Percentiles rank a stretch among this genome's conserved stretches.
Evolutionary conservation across 2,888 invertebrate genomes (phyloP).

Genomic region (Cataglyphis cursor): DNA sequence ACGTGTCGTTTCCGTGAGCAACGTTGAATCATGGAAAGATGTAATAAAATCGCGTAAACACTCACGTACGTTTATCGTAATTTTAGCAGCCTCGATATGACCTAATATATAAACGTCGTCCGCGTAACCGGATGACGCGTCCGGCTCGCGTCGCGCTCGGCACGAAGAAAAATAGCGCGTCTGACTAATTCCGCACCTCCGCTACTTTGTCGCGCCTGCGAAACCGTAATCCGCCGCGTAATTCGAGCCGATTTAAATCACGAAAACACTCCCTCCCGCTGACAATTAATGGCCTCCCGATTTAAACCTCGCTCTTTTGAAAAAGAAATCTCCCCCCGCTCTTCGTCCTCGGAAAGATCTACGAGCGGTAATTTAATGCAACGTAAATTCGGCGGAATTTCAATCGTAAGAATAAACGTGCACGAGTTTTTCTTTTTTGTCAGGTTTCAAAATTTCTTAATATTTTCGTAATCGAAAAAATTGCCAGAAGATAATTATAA

Average conservation of each 20-base stretch:
- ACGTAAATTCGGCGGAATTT: background rate
- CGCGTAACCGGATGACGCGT: conserved; percentile 69
- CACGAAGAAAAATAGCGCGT: conserved; percentile 71
- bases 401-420: background rate
- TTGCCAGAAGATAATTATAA: background rate
- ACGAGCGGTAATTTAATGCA: background rate
- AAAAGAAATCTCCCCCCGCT: background rate
- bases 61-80: conserved; percentile 60
- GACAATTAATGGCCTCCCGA: conserved; percentile 22
- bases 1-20: conserved; percentile 1
- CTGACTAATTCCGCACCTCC: conserved; percentile 72
- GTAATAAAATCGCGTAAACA: conserved; percentile 34
- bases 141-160: conserved; percentile 34
- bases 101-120: conserved; percentile 57
- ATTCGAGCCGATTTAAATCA: conserved; percentile 72
- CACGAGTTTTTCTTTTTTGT: background rate
- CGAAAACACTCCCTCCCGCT: conserved; percentile 14
- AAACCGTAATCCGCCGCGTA: conserved; percentile 69
- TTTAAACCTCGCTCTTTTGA: background rate
- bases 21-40: conserved; percentile 10
- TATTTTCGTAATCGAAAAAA: background rate
- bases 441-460: background rate
- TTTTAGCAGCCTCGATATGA: conserved; percentile 72
- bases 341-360: background rate
- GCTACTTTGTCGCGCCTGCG: conserved; percentile 69